Evolutionary conservation across 1,140 invertebrate species (phyloP).

Genomic region (Trichonephila clavata): DNA sequence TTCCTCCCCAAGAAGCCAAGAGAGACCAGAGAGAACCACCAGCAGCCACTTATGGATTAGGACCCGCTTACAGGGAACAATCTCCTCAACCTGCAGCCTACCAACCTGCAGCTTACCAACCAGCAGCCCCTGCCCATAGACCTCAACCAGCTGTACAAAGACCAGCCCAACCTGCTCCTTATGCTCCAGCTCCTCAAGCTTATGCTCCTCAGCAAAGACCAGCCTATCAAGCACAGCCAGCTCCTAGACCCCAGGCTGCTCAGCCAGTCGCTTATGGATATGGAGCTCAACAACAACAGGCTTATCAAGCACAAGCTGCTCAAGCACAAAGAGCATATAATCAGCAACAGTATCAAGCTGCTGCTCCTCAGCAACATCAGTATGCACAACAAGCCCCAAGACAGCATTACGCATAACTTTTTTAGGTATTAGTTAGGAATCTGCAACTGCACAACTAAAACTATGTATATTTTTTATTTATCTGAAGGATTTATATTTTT

Average conservation of each 20-base stretch:
- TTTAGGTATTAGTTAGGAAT: constrained; percentile 50
- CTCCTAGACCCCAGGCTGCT: constrained; percentile 31
- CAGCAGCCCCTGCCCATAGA: constrained; percentile 16
- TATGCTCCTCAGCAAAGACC: constrained; percentile 7
- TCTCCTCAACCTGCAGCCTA: background rate
- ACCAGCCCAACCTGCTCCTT: constrained; percentile 36
- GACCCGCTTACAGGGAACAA: constrained; percentile 71
- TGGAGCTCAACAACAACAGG: constrained; percentile 54
- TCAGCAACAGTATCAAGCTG: constrained; percentile 66
- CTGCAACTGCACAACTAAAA: constrained; percentile 13
- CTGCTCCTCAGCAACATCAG: constrained; percentile 57
- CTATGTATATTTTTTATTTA: background rate
- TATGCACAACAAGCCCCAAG: constrained; percentile 46
- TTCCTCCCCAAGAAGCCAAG: constrained; percentile 67
- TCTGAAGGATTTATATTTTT: too few species aligned
- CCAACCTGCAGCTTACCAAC: background rate
- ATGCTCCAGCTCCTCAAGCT: background rate
- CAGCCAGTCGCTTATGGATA: constrained; percentile 53
- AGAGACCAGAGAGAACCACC: constrained; percentile 55
- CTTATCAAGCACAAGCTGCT: constrained; percentile 29
- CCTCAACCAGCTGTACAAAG: constrained; percentile 49
- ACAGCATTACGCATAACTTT: constrained; percentile 27
- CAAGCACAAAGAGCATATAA: constrained; percentile 60
- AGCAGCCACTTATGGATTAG: constrained; percentile 67
- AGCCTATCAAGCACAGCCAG: constrained; percentile 49